These are phyloP conservation scores for Brachycybe producta DNA, from an alignment of 2,888 invertebrate species.

Conservation along the genomic window DNA sequence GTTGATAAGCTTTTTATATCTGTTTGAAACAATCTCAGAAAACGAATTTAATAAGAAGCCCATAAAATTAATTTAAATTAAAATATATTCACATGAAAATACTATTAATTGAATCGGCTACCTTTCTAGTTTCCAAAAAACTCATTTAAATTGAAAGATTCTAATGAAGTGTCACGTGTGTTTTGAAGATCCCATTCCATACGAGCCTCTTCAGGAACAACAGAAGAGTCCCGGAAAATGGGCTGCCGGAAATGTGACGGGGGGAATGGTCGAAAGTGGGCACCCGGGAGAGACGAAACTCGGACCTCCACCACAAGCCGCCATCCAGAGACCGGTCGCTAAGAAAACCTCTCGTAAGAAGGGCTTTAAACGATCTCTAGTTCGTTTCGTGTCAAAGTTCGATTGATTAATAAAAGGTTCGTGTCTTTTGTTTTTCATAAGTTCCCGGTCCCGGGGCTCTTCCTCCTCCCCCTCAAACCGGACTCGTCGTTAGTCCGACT, in stretches of 20 bases:
- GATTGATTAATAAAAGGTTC: no score
- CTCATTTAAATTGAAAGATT: no score
- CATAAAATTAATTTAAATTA: no score
- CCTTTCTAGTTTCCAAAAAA: no score
- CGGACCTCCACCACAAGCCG: slow-evolving; percentile 18
- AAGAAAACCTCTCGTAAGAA: slow-evolving; percentile 43
- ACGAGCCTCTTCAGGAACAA: slow-evolving; percentile 16
- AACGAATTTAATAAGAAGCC: no score
- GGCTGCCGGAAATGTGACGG: neutral
- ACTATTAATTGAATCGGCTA: no score
- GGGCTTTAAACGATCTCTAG: no score
- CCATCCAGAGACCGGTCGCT: slow-evolving; percentile 63
- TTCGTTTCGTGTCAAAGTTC: neutral
- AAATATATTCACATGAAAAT: no score
- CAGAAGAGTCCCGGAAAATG: slow-evolving; percentile 17
- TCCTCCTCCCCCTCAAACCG: slow-evolving; percentile 19
- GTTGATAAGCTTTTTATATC: no score
- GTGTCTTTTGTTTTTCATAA: no score
- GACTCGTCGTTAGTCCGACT: slow-evolving; percentile 1
- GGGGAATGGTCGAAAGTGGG: neutral
- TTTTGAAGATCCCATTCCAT: slow-evolving; percentile 16
- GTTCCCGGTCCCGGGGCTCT: slow-evolving; percentile 19
- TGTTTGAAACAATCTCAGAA: no score
- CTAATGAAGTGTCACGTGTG: no score
- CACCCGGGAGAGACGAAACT: slow-evolving; percentile 6